phyloP scores from a whole-genome alignment of 2,113 vertebrate genomes.

The Cariama cristata region DNA sequence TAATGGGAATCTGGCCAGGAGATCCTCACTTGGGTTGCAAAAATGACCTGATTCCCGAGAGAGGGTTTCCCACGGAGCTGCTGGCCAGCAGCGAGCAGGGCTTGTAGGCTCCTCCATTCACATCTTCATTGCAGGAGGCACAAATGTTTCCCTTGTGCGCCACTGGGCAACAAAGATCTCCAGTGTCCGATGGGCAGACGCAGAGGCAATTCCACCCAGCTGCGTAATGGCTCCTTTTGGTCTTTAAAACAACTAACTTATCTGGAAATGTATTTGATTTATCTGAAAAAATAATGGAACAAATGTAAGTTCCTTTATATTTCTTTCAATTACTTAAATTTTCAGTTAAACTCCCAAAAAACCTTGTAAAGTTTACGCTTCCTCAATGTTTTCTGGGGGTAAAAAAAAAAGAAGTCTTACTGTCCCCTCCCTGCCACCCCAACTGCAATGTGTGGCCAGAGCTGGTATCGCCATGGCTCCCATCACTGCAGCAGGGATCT shows the following conservation, averaged over 20 bases:
- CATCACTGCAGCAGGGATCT: neutral
- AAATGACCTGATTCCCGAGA: neutral
- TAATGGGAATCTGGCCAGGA: neutral
- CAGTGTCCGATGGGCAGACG: too few relatives aligned
- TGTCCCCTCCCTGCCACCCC: neutral
- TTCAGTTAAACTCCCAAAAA: neutral
- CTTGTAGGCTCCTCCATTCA: neutral
- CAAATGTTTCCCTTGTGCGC: neutral
- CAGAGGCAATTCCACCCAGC: neutral
- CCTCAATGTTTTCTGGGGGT: neutral
- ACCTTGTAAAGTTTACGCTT: neutral
- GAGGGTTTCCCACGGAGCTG: neutral
- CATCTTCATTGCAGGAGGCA: accelerated
- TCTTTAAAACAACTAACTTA: neutral
- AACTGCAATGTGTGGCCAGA: neutral
- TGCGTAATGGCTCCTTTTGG: neutral
- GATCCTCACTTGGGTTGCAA: neutral
- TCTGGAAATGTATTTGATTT: neutral
- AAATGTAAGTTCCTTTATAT: neutral
- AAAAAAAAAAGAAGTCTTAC: neutral
- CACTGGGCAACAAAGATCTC: neutral
- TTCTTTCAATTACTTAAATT: neutral
- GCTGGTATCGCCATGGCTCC: neutral
- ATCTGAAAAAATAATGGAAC: neutral
- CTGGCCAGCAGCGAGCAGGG: neutral